Percentiles rank a stretch among this genome's conserved stretches.
phyloP scores from a whole-genome alignment of 2,113 vertebrate genomes.

The Puntigrus tetrazona region DNA sequence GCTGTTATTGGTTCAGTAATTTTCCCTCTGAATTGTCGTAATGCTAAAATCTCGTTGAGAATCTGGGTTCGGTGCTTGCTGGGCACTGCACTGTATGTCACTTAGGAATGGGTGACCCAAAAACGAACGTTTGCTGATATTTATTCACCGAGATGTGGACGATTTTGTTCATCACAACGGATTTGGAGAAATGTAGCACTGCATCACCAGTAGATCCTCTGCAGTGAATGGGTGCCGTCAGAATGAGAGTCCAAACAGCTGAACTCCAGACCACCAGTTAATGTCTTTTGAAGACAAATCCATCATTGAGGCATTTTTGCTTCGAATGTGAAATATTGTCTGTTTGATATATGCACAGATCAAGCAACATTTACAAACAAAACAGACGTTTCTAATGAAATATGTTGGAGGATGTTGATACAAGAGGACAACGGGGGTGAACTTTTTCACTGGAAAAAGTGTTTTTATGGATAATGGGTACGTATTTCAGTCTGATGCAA shows the following conservation, averaged over 20 bases:
- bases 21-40: background rate
- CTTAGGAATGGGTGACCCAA: background rate
- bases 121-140: background rate
- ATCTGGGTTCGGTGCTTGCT: background rate
- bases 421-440: background rate
- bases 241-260: background rate
- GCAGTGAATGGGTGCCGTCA: background rate
- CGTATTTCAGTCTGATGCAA: background rate
- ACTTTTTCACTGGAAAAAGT: background rate
- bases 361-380: background rate
- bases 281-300: background rate
- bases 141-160: background rate
- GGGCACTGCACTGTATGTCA: background rate
- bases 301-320: background rate
- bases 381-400: background rate
- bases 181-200: no score
- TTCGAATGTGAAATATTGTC: no score
- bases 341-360: background rate
- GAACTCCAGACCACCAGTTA: background rate
- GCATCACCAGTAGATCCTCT: no score
- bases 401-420: background rate
- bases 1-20: slow-evolving; percentile 24
- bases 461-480: no score
- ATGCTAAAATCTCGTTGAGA: slow-evolving; percentile 30
- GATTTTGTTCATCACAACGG: background rate